Percentiles rank a stretch among this genome's conserved stretches.
Conservation (phyloP, 2,113 vertebrate genomes). For the Paedocypris sp. region DNA sequence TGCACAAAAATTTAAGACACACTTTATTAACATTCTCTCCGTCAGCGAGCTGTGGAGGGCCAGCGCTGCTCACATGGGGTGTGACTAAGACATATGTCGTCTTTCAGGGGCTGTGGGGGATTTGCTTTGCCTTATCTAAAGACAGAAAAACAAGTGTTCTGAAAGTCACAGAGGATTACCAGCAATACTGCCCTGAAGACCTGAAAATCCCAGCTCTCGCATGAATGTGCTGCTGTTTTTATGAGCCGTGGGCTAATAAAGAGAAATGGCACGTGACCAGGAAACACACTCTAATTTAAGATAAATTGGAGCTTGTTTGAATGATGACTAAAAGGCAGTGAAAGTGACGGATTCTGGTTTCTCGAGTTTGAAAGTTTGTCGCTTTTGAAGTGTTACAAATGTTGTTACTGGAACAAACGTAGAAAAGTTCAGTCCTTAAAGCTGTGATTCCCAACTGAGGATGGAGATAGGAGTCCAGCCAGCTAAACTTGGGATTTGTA, state of each 20-base stretch:
- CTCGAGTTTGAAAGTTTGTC: not conserved
- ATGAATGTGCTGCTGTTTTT: not conserved
- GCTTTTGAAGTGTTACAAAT: not conserved
- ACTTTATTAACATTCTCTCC: not conserved
- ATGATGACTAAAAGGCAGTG: not conserved
- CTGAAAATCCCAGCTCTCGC: not conserved
- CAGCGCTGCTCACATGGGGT: not conserved
- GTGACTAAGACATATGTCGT: not conserved
- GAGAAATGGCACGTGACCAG: not conserved
- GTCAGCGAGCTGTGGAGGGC: not conserved
- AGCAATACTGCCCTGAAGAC: not conserved
- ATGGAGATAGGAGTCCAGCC: not conserved
- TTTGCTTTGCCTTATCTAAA: not conserved
- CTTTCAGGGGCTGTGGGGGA: not conserved
- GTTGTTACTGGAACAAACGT: not conserved
- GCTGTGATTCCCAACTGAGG: not conserved
- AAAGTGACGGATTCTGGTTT: slow-evolving; percentile 2
- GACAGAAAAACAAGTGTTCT: not conserved
- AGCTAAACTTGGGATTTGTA: no score
- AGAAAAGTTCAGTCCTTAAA: not conserved
- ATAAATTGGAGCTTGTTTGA: not conserved
- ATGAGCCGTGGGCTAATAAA: not conserved
- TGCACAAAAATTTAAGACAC: not conserved
- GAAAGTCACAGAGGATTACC: not conserved
- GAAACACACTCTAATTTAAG: not conserved